Conservation (phyloP, 2,888 invertebrate species). For the Amblyjoppa proteus region DNA sequence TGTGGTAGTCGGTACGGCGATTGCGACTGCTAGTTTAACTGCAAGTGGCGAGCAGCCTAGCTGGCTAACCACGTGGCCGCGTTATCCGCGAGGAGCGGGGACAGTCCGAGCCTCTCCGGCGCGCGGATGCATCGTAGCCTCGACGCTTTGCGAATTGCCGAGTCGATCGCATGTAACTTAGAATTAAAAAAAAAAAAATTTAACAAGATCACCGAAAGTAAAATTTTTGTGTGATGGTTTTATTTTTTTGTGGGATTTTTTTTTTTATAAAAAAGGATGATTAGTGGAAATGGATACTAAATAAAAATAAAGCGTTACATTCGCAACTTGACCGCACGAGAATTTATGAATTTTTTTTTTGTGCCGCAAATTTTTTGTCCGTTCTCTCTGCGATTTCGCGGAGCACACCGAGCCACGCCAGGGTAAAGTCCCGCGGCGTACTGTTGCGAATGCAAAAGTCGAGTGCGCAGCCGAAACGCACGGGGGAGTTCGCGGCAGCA, state of each 20-base stretch:
- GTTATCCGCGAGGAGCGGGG: constrained; percentile 12
- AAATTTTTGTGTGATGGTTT: background rate
- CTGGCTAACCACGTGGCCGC: constrained; percentile 27
- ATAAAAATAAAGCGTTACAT: background rate
- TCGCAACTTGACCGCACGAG: background rate
- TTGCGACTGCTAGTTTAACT: constrained; percentile 8
- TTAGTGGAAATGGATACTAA: background rate
- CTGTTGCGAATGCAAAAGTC: constrained; percentile 74
- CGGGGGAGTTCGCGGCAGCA: constrained; percentile 70
- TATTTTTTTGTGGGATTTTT: background rate
- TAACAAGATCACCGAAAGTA: background rate
- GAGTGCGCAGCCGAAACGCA: constrained; percentile 68
- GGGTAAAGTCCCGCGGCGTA: constrained; percentile 77
- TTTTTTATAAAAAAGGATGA: background rate
- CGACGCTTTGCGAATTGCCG: background rate
- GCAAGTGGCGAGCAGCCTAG: constrained; percentile 3
- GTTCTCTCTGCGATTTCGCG: background rate
- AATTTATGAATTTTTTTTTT: background rate
- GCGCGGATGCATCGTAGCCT: background rate
- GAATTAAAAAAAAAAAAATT: background rate
- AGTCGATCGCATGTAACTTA: background rate
- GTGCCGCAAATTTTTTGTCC: background rate
- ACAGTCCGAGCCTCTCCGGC: background rate
- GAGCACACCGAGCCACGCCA: constrained; percentile 62
- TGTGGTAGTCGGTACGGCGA: background rate